Conservation (phyloP, 2,888 invertebrate genomes). For the Macrophya alboannulata region DNA sequence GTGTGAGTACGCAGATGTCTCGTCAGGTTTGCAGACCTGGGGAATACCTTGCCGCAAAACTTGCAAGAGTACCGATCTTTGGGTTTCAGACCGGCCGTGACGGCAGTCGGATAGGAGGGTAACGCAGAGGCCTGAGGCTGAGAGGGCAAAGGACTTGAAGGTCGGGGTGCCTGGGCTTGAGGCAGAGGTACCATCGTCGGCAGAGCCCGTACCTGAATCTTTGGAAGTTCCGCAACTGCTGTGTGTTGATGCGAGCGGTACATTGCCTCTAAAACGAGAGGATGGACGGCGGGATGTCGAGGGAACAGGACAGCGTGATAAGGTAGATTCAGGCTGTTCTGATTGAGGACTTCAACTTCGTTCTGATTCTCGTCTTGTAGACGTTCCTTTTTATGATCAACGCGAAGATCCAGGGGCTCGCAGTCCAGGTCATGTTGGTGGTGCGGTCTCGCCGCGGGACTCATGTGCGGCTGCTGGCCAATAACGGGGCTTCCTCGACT, state of each 20-base stretch:
- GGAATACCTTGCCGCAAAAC: conserved; percentile 98
- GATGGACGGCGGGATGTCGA: conserved; percentile 83
- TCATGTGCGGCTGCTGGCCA: conserved; percentile 82
- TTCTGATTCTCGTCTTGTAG: conserved; percentile 94
- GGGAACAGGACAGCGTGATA: conserved; percentile 77
- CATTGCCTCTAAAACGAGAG: conserved; percentile 88
- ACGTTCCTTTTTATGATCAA: conserved; percentile 90
- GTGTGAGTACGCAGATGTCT: conserved; percentile 98
- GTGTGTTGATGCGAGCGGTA: conserved; percentile 83
- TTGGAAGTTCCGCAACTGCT: conserved; percentile 83
- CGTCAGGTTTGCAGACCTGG: conserved; percentile 97
- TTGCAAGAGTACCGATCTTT: conserved; percentile 91
- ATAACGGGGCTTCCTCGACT: conserved; percentile 80
- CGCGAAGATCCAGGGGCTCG: conserved; percentile 93
- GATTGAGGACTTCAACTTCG: conserved; percentile 83
- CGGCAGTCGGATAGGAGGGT: conserved; percentile 78
- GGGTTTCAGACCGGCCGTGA: conserved; percentile 64
- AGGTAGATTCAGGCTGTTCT: conserved; percentile 72
- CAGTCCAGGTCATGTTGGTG: conserved; percentile 80
- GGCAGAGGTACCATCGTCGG: conserved; percentile 79
- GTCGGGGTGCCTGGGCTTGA: conserved; percentile 66
- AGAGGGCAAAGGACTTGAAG: conserved; percentile 62
- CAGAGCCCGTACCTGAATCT: conserved; percentile 79
- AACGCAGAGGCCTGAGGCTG: conserved; percentile 74
- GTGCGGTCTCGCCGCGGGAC: conserved; percentile 82